Base-by-base conservation (phyloP, 2,797 vertebrate species). In the Alcedo quadribrachys region DNA sequence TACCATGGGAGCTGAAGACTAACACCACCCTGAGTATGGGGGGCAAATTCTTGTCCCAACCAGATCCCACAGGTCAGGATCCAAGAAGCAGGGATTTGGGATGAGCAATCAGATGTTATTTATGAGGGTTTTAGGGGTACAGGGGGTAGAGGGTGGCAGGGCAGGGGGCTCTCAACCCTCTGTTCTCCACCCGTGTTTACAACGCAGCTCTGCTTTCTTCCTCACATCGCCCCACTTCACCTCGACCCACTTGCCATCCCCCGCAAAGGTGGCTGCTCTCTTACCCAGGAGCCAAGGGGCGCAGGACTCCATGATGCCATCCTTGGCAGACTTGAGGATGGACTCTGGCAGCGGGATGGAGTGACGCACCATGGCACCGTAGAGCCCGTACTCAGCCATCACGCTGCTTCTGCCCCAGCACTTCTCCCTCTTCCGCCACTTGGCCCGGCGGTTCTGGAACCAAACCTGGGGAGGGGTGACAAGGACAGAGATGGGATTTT, bases 371-470 rank as follows among this genome's bases (percentile, higher is more conserved):
- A 99, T 99, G 93, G 99, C 99, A 4, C 99, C 99, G 0, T 99
- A 99, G 43, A 99, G 98, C 24, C 99, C 99, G 0, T 99, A 99
- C 92, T 99, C 99, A 0, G 99, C 99, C 99, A 99, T 99, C 87
- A 99, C 99, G 1, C 99, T 99, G 98, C 99, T 99, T 40, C 99
- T 98, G 54, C 99, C 99, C 99, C 99, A 99, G 95, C 99, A 99
- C 89, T 99, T 99, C 97, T 99, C 99, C 42, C 99, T 97, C 97
- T 99, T 99, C 97, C 99, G 98, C 99, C 99, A 99, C 83, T 99
- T 99, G 94, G 99, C 99, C 66, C 99, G 97, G 60, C 99, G 98
- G 95, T 99, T 99, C 98, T 99, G 99, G 97, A 99, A 99, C 99
- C 99, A 99, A 35, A 99, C 99, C 99, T 99, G 96, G 33, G n/a